Base-by-base conservation (phyloP, 2,888 invertebrate genomes). In the Alcis repandata region DNA sequence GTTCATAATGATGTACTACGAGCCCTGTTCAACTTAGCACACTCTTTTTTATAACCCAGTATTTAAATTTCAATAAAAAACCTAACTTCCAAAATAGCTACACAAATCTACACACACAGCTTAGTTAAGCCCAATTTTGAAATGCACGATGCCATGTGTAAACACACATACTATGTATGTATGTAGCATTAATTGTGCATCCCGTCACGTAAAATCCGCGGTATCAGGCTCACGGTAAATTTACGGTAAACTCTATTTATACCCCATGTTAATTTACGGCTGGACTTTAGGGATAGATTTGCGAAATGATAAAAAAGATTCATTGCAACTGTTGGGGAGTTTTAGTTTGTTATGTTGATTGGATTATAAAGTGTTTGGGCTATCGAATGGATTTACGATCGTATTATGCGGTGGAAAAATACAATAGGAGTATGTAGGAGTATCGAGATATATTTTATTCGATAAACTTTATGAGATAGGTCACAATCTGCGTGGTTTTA, bases 241-340 rank as follows among this genome's bases (percentile, higher is more conserved):
- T 79, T 76, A 79, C 79, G 73, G 77, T 63, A 74, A 80, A 84
- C 78, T 84, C 78, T 80, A 83, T 83, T 80, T 80, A 84, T 78
- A 74, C 77, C 68, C 67, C 32, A 64, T 67, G 71, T 68, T 79
- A 74, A 71, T 65, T 70, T 68, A 72, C 53, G 69, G 11, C 11
- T 10, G 59, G 53, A 68, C 68, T 59, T 53, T 53, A 41, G 51
- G 62, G 45, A 58, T 59, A 69, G 45, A 60, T 66, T 40, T 52
- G 48, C 40, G 51, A 46, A 53, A 57, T 59, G 68, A 63, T 66
- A 67, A 64, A 64, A 67, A 62, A 60, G 64, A 65, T 63, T 58
- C 32, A 66, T 68, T 65, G 53, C 48, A 10, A 45, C 45, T 57
- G 49, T 48, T 56, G 6, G 57, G 48, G 10, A 20, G 36, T 48